phyloP scores from a whole-genome alignment of 2,888 invertebrate species.

The Nephrotoma flavescens region DNA sequence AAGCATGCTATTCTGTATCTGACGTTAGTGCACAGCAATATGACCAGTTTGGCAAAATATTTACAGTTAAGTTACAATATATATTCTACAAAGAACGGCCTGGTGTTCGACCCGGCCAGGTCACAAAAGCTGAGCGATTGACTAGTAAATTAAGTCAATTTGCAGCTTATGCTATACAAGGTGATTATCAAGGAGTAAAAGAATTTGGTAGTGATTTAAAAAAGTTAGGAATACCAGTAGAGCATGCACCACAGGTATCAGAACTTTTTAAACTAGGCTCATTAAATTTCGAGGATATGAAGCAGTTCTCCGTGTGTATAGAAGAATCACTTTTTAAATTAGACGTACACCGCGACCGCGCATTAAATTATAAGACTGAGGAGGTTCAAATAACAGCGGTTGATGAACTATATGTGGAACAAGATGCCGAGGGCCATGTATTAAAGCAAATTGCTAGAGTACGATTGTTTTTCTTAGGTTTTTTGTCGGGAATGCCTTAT shows the following conservation, averaged over 20 bases:
- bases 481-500: constrained; percentile 90
- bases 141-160: constrained; percentile 86
- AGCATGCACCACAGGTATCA: constrained; percentile 92
- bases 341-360: constrained; percentile 72
- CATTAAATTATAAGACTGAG: constrained; percentile 87
- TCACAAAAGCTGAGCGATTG: constrained; percentile 82
- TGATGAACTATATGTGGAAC: constrained; percentile 85
- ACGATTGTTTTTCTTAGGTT: constrained; percentile 88
- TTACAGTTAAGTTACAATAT: constrained; percentile 89
- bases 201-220: constrained; percentile 86
- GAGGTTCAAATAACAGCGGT: constrained; percentile 88
- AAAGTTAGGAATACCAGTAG: constrained; percentile 87
- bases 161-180: constrained; percentile 85
- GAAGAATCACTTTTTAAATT: constrained; percentile 87
- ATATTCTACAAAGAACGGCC: constrained; percentile 97
- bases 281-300: constrained; percentile 74
- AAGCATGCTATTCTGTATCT: constrained; percentile 90
- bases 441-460: constrained; percentile 88
- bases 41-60: constrained; percentile 98
- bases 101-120: constrained; percentile 87
- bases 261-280: constrained; percentile 94
- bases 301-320: constrained; percentile 77
- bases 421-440: constrained; percentile 68
- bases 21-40: constrained; percentile 94
- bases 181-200: constrained; percentile 85